Evolutionary conservation across 2,113 vertebrate genomes (phyloP), one percentile per base, ranked within the genome.

Genomic region (Zosterops japonicus): DNA sequence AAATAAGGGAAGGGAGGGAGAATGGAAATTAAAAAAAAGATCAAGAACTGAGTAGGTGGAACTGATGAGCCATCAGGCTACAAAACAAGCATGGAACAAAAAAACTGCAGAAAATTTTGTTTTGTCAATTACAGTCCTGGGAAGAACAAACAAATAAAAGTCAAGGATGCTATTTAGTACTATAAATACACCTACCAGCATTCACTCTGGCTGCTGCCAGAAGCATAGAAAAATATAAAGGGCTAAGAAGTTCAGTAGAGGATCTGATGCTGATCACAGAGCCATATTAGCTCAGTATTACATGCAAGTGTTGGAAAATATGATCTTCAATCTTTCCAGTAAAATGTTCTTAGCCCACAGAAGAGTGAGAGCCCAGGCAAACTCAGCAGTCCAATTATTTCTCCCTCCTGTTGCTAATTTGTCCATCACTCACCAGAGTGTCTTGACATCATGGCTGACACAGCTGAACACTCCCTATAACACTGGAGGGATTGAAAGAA

Each of bases 81-180:
- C 68, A 89, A 93, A 96, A 93, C 46, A 84, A 81, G 28, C 25
- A 71, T 5, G 75, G 67, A 89, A 83, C 22, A 77, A 94, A 64
- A 76, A 72, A 69, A 17, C 15, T 53, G 19, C 56, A 82, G 50
- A 82, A 77, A 94, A 77, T 56, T 56, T 50, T 69, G 36, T 68
- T 93, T 81, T 60, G 56, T 63, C 80, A 44, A n/a, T 69, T 83
- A 39, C 23, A 93, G 8, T 17, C 20, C 55, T 11, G 5, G 27
- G 44, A 80, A 88, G 33, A 41, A 86, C 22, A 85, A 90, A 57
- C 4, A 82, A 87, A 71, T 42, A 61, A 81, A 80, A 92, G 27
- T 35, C 50, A 82, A 71, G 13, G 55, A 63, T 68, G 17, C 64
- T 50, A 55, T 61, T 87, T 67, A 87, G 28, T 82, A 42, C 82